phyloP scores from a whole-genome alignment of 2,888 invertebrate genomes.

The Nebria salina region DNA sequence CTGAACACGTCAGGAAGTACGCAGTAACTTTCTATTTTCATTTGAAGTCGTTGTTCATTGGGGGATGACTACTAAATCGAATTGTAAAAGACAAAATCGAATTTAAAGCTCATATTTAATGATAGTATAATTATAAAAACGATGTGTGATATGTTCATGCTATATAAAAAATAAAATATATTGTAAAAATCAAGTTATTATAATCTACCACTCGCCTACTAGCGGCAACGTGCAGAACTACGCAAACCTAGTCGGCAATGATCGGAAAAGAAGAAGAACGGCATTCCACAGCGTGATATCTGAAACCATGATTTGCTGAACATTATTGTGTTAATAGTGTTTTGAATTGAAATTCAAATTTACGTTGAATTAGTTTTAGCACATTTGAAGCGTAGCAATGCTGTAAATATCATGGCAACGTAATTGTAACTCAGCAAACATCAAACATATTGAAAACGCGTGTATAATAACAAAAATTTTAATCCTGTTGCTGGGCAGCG shows the following conservation, averaged over 20 bases:
- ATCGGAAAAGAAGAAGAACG: constrained; percentile 46
- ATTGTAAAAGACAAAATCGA: not conserved
- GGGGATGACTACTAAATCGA: not conserved
- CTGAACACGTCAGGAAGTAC: not conserved
- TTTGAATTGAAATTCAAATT: constrained; percentile 20
- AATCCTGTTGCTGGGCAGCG: constrained; percentile 49
- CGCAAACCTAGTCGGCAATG: constrained; percentile 46
- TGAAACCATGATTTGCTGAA: constrained; percentile 47
- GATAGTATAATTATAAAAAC: not conserved
- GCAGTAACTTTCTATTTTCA: constrained; percentile 1
- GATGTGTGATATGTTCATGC: not conserved
- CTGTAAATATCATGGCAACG: constrained; percentile 9
- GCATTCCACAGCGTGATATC: constrained; percentile 47
- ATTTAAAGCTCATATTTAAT: not conserved
- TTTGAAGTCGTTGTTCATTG: not conserved
- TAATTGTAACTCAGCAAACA: constrained; percentile 23
- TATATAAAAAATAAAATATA: constrained; percentile 27
- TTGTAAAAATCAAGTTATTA: too few species aligned
- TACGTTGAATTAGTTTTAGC: constrained; percentile 20
- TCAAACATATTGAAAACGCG: constrained; percentile 30
- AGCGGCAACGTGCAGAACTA: constrained; percentile 58
- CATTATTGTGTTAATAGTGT: constrained; percentile 42
- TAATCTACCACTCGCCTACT: constrained; percentile 49
- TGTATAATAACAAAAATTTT: constrained; percentile 29
- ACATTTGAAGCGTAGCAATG: constrained; percentile 13